Evolutionary conservation across 1,140 invertebrate genomes (phyloP), one percentile per base, ranked within the genome.

Genomic region (Trichoplusia ni): DNA sequence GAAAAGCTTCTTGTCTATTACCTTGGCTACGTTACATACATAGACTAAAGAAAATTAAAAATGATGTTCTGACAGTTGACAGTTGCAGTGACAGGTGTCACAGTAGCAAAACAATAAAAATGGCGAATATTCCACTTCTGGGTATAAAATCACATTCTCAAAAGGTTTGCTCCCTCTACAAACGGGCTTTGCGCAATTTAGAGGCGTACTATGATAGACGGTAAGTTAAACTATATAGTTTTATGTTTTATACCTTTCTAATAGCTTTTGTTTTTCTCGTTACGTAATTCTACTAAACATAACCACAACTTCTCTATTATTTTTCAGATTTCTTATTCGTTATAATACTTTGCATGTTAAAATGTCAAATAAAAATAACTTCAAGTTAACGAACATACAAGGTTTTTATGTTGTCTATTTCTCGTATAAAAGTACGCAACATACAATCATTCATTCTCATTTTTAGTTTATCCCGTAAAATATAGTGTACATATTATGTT

Each of bases 81-180:
- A 27, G 18, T 37, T 42, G 19, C 6, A 3, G 4, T 27, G 14
- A 16, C 46, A 46, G 6, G 8, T 51, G 44, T 44, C 56, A 53
- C 11, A 27, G 29, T 23, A 42, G 37, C 37, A 42, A 33, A 60
- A 60, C 27, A 60, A 74, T 37, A 74, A 83, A 82, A 69, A 82
- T 82, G 78, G 77, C 77, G 63, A 75, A 69, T 29, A 4, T 83
- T 38, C 80, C 83, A 35, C 23, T 59, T 49, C 58, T 84, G 2
- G 84, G 80, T 31, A 67, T 87, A 66, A 79, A 66, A 77, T 86
- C 85, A 44, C 86, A 89, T 69, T 44, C 82, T 53, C 86, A 88
- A 79, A 85, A 82, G 72, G 77, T 90, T 66, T 86, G 85, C 66
- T 84, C 67, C 66, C 81, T 90, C 73, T 90, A 90, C 42, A 90